A percentile compares a stretch with the other conserved stretches of the same genome.
Evolutionary conservation across 1,140 invertebrate species (phyloP).

Genomic region (Cecropterus lyciades): DNA sequence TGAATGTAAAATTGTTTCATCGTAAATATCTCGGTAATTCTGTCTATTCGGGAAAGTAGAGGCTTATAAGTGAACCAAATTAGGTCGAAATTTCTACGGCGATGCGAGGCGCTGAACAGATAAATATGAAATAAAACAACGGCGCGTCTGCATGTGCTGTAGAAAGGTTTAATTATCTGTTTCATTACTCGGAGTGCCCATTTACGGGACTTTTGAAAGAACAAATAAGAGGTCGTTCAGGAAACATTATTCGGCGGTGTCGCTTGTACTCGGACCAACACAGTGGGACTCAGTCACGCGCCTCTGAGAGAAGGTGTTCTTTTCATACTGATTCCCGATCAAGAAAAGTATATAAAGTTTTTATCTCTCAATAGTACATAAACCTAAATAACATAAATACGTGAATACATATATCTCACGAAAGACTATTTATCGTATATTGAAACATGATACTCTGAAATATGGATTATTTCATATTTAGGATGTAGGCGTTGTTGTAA

Average conservation of each 20-base stretch:
- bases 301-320: not conserved
- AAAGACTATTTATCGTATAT: no score
- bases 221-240: conserved; percentile 13
- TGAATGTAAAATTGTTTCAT: conserved; percentile 12
- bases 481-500: no score
- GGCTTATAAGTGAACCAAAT: conserved; percentile 23
- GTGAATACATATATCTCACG: no score
- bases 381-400: no score
- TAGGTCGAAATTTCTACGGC: conserved; percentile 16
- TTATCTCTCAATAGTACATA: no score
- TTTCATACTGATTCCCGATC: not conserved
- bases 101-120: conserved; percentile 17
- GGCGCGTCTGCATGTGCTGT: no score
- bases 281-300: not conserved
- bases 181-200: conserved; percentile 17
- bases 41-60: not conserved
- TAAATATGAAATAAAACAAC: conserved; percentile 21
- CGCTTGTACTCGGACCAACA: conserved; percentile 4
- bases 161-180: conserved; percentile 22
- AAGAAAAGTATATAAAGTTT: no score
- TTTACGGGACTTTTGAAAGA: conserved; percentile 19
- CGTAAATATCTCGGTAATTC: conserved; percentile 14
- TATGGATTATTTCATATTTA: no score
- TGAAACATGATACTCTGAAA: no score
- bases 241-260: conserved; percentile 3